Evolutionary conservation across 2,888 invertebrate species (phyloP), one percentile per base, ranked within the genome.

Genomic region (Digitonthophagus gazella): DNA sequence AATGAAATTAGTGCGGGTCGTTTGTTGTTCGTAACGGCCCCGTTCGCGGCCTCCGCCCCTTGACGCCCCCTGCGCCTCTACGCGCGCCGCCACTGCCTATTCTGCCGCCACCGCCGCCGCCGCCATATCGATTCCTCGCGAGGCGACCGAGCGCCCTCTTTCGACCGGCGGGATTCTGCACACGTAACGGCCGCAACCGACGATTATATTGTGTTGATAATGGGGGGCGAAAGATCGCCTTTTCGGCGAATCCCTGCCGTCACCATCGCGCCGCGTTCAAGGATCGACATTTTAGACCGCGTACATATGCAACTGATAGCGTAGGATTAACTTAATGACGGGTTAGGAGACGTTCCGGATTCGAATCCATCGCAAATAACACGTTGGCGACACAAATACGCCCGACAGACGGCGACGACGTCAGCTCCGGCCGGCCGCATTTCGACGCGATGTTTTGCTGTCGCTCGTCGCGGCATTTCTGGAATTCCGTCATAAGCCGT

Each of bases 1-100:
- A 57, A 74, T 73, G 71, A 73, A 74, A 75, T 74, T 74, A 72
- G 72, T 71, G 68, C 70, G 69, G 73, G 68, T 72, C 71, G 70
- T 71, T 72, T 71, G 66, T 69, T 63, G 69, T 67, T 63, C 61
- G 61, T 61, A 67, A 58, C 61, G 58, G 15, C 57, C 57, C n/a
- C n/a, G n/a, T n/a, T n/a, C n/a, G n/a, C n/a, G n/a, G n/a, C n/a
- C n/a, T n/a, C n/a, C n/a, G n/a, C n/a, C n/a, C n/a, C n/a, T n/a
- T n/a, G n/a, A n/a, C n/a, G n/a, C n/a, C n/a, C n/a, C n/a, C n/a
- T n/a, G n/a, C 57, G 57, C 57, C 57, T 61, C 55, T n/a, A n/a
- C 61, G 63, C 58, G 20, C 28, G 20, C 67, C 14, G 61, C 58
- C 67, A 28, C 61, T 67, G 18, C 61, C 63, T 11, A 16, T 15